phyloP scores from a whole-genome alignment of 1,140 invertebrate genomes.

The Phocides pigmalion region DNA sequence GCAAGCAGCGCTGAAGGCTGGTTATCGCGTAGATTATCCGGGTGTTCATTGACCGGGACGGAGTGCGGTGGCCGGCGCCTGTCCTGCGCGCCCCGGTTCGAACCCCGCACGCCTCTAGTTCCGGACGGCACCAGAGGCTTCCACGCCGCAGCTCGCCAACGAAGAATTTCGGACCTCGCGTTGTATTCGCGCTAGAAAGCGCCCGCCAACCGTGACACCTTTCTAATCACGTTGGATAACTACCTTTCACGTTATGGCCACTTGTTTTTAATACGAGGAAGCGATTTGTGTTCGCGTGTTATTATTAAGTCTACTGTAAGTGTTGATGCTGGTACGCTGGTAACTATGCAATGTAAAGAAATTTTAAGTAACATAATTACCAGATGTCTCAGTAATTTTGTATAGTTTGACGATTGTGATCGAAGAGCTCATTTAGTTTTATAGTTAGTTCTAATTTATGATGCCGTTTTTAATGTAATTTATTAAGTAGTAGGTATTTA shows the following conservation, averaged over 20 bases:
- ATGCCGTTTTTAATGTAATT: constrained; percentile 60
- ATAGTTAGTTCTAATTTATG: constrained; percentile 56
- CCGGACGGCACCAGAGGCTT: constrained; percentile 94
- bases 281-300: constrained; percentile 67
- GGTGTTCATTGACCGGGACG: constrained; percentile 81
- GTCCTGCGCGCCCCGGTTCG: constrained; percentile 71
- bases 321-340: constrained; percentile 31
- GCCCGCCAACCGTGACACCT: constrained; percentile 78
- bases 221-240: constrained; percentile 81
- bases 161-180: constrained; percentile 82
- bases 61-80: constrained; percentile 83
- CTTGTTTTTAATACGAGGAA: constrained; percentile 74
- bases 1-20: constrained; percentile 83
- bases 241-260: constrained; percentile 77
- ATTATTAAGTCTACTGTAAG: constrained; percentile 50
- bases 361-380: too few relatives aligned
- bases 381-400: background rate
- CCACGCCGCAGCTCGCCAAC: constrained; percentile 80
- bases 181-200: constrained; percentile 83
- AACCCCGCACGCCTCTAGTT: constrained; percentile 90
- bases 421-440: constrained; percentile 64
- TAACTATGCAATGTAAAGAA: constrained; percentile 10
- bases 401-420: constrained; percentile 58
- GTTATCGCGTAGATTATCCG: constrained; percentile 84
- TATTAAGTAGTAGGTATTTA: constrained; percentile 77